Evolutionary conservation across 1,140 invertebrate genomes (phyloP).

Genomic region (Argopecten irradians): DNA sequence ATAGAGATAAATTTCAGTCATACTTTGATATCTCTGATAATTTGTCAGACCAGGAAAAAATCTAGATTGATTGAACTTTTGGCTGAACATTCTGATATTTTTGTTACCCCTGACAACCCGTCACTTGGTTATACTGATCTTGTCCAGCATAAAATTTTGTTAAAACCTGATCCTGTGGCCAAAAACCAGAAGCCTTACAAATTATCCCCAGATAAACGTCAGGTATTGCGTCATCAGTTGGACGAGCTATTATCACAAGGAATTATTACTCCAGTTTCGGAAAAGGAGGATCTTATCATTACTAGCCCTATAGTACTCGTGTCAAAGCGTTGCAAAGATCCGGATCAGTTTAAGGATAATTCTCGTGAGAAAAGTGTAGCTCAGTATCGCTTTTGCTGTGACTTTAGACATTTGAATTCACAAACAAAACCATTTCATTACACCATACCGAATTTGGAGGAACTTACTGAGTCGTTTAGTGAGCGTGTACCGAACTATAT

Average conservation of each 20-base stretch:
- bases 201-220: constrained; percentile 37
- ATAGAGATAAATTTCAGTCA: too few species aligned
- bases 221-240: constrained; percentile 35
- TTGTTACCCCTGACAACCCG: constrained; percentile 45
- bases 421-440: too few species aligned
- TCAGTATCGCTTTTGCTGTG: too few species aligned
- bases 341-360: too few species aligned
- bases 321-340: too few species aligned
- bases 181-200: constrained; percentile 36
- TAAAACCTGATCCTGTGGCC: constrained; percentile 27
- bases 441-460: too few species aligned
- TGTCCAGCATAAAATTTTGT: constrained; percentile 40
- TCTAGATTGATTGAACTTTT: neutral
- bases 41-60: constrained; percentile 19
- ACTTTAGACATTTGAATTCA: too few species aligned
- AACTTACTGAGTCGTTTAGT: too few species aligned
- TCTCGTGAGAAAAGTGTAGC: too few species aligned
- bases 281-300: constrained; percentile 42
- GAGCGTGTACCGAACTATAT: too few species aligned
- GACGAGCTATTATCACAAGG: too few species aligned
- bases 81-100: constrained; percentile 30
- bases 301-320: constrained; percentile 48
- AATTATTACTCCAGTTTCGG: constrained; percentile 42
- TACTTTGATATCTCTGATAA: constrained; percentile 30
- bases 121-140: constrained; percentile 37